Percentiles rank a stretch among this genome's conserved stretches.
Conservation (phyloP, 2,888 invertebrate species). For the Silvanus unidentatus region DNA sequence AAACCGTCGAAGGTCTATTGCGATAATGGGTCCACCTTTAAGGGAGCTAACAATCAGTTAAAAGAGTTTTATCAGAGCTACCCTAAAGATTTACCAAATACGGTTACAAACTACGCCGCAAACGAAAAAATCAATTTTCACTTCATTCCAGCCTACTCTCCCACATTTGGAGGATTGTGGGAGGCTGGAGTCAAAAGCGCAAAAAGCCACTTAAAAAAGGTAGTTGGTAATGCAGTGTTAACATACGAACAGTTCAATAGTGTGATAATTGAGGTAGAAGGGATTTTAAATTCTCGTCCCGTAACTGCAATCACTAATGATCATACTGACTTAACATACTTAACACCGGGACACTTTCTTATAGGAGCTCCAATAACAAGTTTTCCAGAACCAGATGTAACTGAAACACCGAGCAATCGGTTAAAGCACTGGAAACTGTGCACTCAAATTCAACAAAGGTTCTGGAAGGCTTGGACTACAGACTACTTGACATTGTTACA, state of each 20-base stretch:
- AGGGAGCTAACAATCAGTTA: slow-evolving; percentile 9
- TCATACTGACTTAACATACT: background rate
- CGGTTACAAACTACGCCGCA: background rate
- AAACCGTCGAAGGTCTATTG: slow-evolving; percentile 6
- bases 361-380: slow-evolving; percentile 9
- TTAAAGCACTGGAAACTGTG: slow-evolving; percentile 8
- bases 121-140: background rate
- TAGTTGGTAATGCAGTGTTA: slow-evolving; percentile 9
- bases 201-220: slow-evolving; percentile 17
- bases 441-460: slow-evolving; percentile 1
- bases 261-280: slow-evolving; percentile 10
- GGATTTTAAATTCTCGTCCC: slow-evolving; percentile 3
- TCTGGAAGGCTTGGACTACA: slow-evolving; percentile 7
- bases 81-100: background rate
- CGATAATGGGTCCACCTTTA: slow-evolving; percentile 10
- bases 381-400: slow-evolving; percentile 15
- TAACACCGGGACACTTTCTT: slow-evolving; percentile 3
- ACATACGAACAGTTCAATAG: slow-evolving; percentile 10
- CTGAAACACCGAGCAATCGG: slow-evolving; percentile 12
- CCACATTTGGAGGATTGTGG: too few relatives aligned
- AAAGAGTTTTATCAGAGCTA: slow-evolving; percentile 7
- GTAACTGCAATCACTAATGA: background rate
- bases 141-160: slow-evolving; percentile 21
- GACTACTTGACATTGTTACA: slow-evolving; percentile 11
- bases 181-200: slow-evolving; percentile 19